phyloP scores from a whole-genome alignment of 35 echinoderm and acorn worm genomes.

The Holothuria glaberrima region DNA sequence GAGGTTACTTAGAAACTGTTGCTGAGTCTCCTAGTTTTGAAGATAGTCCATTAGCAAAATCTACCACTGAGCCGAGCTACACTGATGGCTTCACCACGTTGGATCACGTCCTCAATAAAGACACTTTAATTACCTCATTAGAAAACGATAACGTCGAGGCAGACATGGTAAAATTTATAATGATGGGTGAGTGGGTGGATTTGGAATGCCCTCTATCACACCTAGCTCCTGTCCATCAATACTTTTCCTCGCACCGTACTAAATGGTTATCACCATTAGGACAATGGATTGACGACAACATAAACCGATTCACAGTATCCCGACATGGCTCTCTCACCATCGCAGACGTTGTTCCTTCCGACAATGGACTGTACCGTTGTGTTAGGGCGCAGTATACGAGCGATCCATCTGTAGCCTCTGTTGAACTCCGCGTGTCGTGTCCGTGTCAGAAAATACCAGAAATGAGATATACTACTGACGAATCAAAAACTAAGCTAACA shows the following conservation, averaged over 20 bases:
- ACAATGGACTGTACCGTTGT: constrained; percentile 63
- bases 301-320: background rate
- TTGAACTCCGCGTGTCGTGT: constrained; percentile 44
- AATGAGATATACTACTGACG: constrained; percentile 26
- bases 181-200: background rate
- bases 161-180: background rate
- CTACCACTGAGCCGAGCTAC: too few relatives aligned
- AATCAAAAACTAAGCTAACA: background rate
- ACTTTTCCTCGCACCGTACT: background rate
- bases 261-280: constrained; percentile 50
- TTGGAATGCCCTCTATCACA: constrained; percentile 14
- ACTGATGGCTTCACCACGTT: background rate
- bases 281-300: background rate
- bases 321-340: background rate
- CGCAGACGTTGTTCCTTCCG: background rate
- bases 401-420: constrained; percentile 44
- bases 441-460: constrained; percentile 53
- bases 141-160: background rate
- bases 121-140: background rate
- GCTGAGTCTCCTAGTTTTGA: too few relatives aligned
- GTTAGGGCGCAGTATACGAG: constrained; percentile 27
- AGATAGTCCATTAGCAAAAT: too few relatives aligned
- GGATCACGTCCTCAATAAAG: background rate
- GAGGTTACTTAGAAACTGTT: too few relatives aligned
- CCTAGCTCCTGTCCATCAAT: background rate